Percentiles rank a stretch among this genome's conserved stretches.
Conservation (phyloP, 2,113 vertebrate species). For the Osmerus mordax region DNA sequence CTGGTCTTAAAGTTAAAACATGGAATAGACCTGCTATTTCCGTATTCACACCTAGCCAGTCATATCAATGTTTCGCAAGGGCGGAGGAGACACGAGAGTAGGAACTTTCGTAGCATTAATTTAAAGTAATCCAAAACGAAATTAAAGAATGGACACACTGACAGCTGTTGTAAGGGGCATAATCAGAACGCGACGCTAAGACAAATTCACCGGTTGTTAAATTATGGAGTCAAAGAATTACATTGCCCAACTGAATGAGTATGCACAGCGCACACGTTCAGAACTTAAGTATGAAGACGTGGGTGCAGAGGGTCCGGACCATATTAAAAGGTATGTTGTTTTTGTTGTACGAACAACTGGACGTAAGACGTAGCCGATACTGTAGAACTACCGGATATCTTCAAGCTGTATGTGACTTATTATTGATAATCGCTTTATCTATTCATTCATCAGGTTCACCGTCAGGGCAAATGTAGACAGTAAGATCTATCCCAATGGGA, state of each 20-base stretch:
- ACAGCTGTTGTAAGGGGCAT: neutral
- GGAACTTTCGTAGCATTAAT: neutral
- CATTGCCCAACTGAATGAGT: slow-evolving; percentile 51
- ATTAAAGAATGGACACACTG: neutral
- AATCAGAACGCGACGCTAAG: neutral
- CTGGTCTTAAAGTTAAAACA: too few species aligned
- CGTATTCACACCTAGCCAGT: too few species aligned
- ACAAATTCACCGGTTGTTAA: neutral
- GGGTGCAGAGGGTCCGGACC: slow-evolving; percentile 48
- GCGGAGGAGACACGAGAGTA: neutral
- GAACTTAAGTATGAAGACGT: slow-evolving; percentile 44
- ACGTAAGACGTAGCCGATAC: neutral
- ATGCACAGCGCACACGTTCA: slow-evolving; percentile 1
- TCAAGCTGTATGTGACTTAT: neutral
- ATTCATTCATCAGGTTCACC: slow-evolving; percentile 52
- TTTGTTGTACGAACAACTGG: neutral
- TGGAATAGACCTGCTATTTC: too few species aligned
- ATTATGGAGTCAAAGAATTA: slow-evolving; percentile 56
- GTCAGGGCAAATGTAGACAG: slow-evolving; percentile 48
- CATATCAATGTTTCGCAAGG: neutral
- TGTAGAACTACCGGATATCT: neutral
- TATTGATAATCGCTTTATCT: neutral
- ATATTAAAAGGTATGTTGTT: slow-evolving; percentile 61
- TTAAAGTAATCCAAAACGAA: neutral
- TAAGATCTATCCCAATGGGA: slow-evolving; percentile 43